Base-by-base conservation (phyloP, 2,797 vertebrate species). In the Gastrophryne carolinensis region DNA sequence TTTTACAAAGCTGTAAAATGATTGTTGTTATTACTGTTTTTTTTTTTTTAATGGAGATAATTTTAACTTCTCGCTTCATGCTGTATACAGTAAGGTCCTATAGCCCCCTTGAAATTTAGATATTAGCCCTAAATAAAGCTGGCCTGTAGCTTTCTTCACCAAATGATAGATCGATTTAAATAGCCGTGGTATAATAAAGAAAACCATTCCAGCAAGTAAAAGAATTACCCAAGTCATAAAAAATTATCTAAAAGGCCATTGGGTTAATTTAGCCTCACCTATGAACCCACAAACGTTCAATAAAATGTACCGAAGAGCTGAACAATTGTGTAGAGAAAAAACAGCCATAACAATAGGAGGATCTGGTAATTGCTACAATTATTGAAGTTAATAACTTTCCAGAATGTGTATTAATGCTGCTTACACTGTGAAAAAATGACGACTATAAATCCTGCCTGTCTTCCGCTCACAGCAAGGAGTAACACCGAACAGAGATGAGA, bases 361-460 rank as follows among this genome's bases (percentile, higher is more conserved):
- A 23, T 72, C 68, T 19, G 24, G 68, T 78, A 78, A 78, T 77
- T 78, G 75, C 68, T 72, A 30, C 67, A 78, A 78, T 78, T 65
- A 78, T 72, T 49, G 68, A 70, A 64, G 60, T 78, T 72, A 78
- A 58, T 78, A 60, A 11, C 57, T 78, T 72, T 56, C 50, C 30
- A 66, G 58, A 78, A 72, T 65, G 68, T 35, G 67, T 66, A 52
- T 72, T 78, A 78, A 78, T 66, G 60, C 35, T 26, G 52, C 60
- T 72, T 78, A 58, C 68, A 65, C 61, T 65, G 75, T 7, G 67
- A 78, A 72, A 78, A 70, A 78, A 78, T 27, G 52, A 72, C 19
- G 34, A 12, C 41, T 15, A 78, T 78, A 78, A 72, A 78, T 78
- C 66, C 12, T 64, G 67, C 39, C 58, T 71, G 67, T 77, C 74